These are phyloP conservation scores for Chiroxiphia lanceolata DNA, from an alignment of 2,797 vertebrate species.

Conservation along the genomic window DNA sequence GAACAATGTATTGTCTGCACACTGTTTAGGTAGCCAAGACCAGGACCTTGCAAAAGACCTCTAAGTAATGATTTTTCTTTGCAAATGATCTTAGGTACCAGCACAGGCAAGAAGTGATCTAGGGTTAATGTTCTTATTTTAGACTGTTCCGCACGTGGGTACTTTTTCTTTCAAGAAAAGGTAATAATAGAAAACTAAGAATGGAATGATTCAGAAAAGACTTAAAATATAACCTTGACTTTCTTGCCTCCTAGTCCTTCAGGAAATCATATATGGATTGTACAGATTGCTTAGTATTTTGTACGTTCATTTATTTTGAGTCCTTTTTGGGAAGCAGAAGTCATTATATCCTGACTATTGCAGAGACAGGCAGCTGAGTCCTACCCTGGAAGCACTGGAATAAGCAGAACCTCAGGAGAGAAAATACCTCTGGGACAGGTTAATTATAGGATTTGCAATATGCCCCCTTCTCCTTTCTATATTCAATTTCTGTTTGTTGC, in stretches of 20 bases:
- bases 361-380: neutral
- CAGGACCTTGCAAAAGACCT: neutral
- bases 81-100: neutral
- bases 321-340: neutral
- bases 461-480: neutral
- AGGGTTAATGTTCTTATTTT: neutral
- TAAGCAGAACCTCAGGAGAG: neutral
- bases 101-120: neutral
- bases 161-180: neutral
- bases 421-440: neutral
- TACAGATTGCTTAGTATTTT: neutral
- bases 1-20: neutral
- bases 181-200: conserved; percentile 36
- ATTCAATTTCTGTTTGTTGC: neutral
- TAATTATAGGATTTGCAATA: neutral
- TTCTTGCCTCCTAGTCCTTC: neutral
- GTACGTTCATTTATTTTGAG: neutral
- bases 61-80: neutral
- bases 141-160: neutral
- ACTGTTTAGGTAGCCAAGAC: neutral
- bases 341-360: neutral
- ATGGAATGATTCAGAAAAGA: conserved; percentile 21
- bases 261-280: neutral
- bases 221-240: conserved; percentile 21
- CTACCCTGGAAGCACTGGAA: neutral